Evolutionary conservation across 2,888 invertebrate genomes (phyloP).

Genomic region (Epirrhoe alternata): DNA sequence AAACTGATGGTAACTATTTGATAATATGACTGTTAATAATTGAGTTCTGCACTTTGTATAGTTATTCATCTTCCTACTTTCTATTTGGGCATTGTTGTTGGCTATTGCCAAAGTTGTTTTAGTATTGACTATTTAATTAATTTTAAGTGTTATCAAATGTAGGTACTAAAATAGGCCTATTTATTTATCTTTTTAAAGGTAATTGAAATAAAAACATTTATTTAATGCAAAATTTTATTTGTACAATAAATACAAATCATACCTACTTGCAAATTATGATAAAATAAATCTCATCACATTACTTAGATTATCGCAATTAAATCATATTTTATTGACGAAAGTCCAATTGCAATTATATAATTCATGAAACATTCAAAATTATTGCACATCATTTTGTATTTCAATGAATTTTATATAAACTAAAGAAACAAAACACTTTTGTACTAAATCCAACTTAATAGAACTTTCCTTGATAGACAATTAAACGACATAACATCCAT

Average conservation of each 20-base stretch:
- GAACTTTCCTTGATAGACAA: slow-evolving; percentile 53
- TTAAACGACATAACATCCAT: slow-evolving; percentile 21
- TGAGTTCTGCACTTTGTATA: no score
- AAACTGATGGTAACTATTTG: no score
- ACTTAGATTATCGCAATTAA: slow-evolving; percentile 66
- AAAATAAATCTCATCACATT: slow-evolving; percentile 80
- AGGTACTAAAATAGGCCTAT: neutral
- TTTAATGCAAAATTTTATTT: slow-evolving; percentile 82
- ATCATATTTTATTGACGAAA: slow-evolving; percentile 56
- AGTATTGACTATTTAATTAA: neutral
- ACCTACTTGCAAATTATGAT: slow-evolving; percentile 75
- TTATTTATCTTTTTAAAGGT: neutral
- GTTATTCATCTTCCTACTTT: no score
- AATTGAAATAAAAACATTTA: slow-evolving; percentile 53
- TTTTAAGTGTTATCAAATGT: neutral
- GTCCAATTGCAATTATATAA: slow-evolving; percentile 52
- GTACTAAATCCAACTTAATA: slow-evolving; percentile 74
- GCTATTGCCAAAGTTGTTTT: neutral
- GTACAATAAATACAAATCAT: slow-evolving; percentile 85
- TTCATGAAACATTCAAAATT: slow-evolving; percentile 55
- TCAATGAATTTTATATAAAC: slow-evolving; percentile 29
- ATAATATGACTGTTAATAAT: neutral
- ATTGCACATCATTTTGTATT: slow-evolving; percentile 68
- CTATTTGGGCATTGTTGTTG: no score
- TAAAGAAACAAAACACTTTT: slow-evolving; percentile 57